Evolutionary conservation across 2,888 invertebrate species (phyloP), one percentile per base, ranked within the genome.

Genomic region (Pachycephus smyrnensis): DNA sequence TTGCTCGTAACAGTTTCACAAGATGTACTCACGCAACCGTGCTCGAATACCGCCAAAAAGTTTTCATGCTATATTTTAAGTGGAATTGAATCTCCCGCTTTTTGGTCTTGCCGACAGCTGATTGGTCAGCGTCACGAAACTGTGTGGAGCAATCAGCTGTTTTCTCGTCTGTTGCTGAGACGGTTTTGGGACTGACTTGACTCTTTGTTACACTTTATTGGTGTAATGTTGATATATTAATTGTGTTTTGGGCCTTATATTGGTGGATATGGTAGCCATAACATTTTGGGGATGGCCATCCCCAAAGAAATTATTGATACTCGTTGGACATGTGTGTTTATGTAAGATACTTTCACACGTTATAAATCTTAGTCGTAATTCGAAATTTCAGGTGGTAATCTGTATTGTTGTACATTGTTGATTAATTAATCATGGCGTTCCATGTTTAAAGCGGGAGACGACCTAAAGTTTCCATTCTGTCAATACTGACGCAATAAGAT

Each of bases 301-400:
- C 32, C 82, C 81, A 31, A 86, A 82, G 74, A 76, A 84, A 12
- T 73, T 86, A 4, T 73, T 86, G 30, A 77, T 83, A n/a, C 77
- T 87, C 55, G 78, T 86, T 15, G 40, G 86, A 55, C 85, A 86
- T 79, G 84, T 84, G 37, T 85, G 82, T 75, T 82, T 84, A 75
- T 85, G 90, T 90, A 84, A 90, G 90, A 86, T 33, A 69, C 15
- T 77, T 78, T 77, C 55, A 37, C 40, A 55, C 15, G 23, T 55
- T 23, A 2, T 55, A 55, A 55, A 23, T 55, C 23, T 55, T 6
- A 55, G 2, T 15, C 23, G 23, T 23, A 4, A 55, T 55, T 55
- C 2, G 23, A 55, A 55, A 55, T 55, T 55, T 55, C 15, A 55
- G 23, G 40, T 23, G 40, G 23, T 6, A 55, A 55, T 55, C 2